These are phyloP conservation scores for Tolmerus cingulatus DNA, from an alignment of 2,888 invertebrate species.

Conservation along the genomic window DNA sequence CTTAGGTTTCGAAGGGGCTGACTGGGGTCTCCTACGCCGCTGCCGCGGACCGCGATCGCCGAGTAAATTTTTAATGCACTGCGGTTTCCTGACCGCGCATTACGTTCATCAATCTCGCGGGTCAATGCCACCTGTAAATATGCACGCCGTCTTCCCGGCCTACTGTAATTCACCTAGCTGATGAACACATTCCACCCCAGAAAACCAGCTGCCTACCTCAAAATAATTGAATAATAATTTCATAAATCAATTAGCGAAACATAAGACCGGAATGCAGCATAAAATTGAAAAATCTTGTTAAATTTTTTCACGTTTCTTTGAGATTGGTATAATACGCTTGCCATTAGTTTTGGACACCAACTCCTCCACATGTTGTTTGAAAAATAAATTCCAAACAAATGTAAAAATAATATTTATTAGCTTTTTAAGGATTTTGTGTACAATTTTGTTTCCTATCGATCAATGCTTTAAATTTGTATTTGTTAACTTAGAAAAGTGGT, in stretches of 20 bases:
- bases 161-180: neutral
- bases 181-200: neutral
- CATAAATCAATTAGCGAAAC: neutral
- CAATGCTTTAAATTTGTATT: no score
- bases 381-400: no score
- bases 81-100: neutral
- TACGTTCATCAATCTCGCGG: neutral
- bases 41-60: neutral
- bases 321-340: no score
- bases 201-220: neutral
- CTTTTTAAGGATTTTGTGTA: no score
- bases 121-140: neutral
- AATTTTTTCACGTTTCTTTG: no score
- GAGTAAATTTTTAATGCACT: neutral
- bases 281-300: no score
- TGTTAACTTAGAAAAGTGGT: no score
- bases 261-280: no score
- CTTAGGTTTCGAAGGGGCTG: neutral
- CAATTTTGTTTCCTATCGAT: no score
- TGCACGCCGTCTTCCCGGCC: neutral
- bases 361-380: no score
- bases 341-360: no score
- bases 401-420: no score
- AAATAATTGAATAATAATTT: neutral
- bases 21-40: neutral